Evolutionary conservation across 2,888 invertebrate species (phyloP).

Genomic region (Parascotia fuliginaria): DNA sequence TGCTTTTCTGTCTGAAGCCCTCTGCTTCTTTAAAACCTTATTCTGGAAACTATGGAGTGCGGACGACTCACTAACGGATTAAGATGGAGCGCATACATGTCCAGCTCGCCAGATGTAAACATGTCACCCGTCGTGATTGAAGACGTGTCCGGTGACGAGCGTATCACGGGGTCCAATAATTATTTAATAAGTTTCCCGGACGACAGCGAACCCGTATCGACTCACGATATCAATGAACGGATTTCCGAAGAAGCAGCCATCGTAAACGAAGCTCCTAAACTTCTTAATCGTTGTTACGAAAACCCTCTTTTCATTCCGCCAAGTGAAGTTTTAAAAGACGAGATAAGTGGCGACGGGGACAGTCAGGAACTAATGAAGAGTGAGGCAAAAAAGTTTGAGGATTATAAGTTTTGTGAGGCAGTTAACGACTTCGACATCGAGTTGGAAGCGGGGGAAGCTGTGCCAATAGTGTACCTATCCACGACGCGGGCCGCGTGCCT

Average conservation of each 20-base stretch:
- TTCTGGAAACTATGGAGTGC: constrained; percentile 67
- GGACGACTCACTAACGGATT: constrained; percentile 63
- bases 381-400: constrained; percentile 70
- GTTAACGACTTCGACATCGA: constrained; percentile 81
- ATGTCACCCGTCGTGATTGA: constrained; percentile 54
- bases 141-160: constrained; percentile 54
- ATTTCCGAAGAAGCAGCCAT: constrained; percentile 42
- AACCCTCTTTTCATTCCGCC: constrained; percentile 73
- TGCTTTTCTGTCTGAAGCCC: background rate
- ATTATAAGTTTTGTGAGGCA: constrained; percentile 79
- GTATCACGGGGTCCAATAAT: constrained; percentile 57
- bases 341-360: constrained; percentile 65
- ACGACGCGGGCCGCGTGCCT: constrained; percentile 81
- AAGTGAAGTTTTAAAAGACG: constrained; percentile 68
- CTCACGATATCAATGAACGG: constrained; percentile 46
- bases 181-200: constrained; percentile 72
- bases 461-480: constrained; percentile 81
- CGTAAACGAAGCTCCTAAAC: constrained; percentile 52
- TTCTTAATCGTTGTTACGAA: constrained; percentile 66
- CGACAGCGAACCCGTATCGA: constrained; percentile 60
- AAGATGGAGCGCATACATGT: constrained; percentile 62
- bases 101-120: constrained; percentile 51
- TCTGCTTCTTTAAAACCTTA: constrained; percentile 21
- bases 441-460: constrained; percentile 72
- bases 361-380: constrained; percentile 73